Evolutionary conservation across 2,797 vertebrate species (phyloP), one percentile per base, ranked within the genome.

Genomic region (Botia kubotai): DNA sequence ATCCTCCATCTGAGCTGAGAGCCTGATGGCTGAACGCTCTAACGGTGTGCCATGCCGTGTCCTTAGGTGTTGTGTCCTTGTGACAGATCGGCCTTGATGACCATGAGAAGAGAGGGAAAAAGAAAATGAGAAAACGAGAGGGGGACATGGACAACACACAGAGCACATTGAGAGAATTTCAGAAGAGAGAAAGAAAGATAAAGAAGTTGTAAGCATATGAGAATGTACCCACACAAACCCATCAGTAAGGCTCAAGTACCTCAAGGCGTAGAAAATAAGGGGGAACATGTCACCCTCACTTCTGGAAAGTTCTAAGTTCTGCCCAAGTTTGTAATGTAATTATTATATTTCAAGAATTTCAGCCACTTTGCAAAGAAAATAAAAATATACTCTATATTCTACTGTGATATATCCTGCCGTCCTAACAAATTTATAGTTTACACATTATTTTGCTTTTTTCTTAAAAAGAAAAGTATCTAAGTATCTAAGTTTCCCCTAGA

Each of bases 1-100:
- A 85, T 87, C 82, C 77, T 58, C 86, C 83, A 80, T 83, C 82
- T 77, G 83, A 85, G 65, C 76, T 48, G 79, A 57, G 79, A 83
- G 72, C 68, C 29, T 17, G 81, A 79, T 13, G 68, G 72, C 63
- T 68, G 77, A 65, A 70, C 48, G 19, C 77, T 65, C 67, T 84
- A 81, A 82, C 23, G 65, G 70, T 81, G 60, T 74, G 74, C 48
- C 75, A 84, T 82, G 81, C 70, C 63, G 71, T 77, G 66, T 87
- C 76, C 81, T 80, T 62, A 75, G 69, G 82, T 85, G 78, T 73
- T 60, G 39, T 53, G 69, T 83, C 82, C 83, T 70, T 52, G 52
- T 77, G 83, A 82, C 79, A 77, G 72, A 83, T 79, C 63, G 72
- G 76, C 72, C 36, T 69, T 26, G 69, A 83, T 85, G 60, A 83